These are phyloP conservation scores for Corythoichthys intestinalis DNA, from an alignment of 2,113 vertebrate species.

Conservation along the genomic window DNA sequence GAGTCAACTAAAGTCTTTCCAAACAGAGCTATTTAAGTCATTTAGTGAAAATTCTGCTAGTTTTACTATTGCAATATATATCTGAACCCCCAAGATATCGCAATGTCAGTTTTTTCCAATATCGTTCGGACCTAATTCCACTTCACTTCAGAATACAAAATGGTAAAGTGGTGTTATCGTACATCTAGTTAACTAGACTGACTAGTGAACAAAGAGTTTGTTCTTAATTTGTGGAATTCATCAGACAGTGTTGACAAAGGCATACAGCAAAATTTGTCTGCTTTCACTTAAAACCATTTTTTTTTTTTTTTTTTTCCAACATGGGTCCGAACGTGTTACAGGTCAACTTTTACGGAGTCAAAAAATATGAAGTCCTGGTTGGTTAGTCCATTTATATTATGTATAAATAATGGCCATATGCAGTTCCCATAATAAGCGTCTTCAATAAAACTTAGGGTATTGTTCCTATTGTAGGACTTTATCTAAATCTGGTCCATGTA, in stretches of 20 bases:
- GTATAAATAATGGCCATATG: too few species aligned
- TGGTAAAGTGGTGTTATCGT: background rate
- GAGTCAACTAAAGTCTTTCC: too few species aligned
- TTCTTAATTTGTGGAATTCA: background rate
- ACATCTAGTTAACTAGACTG: background rate
- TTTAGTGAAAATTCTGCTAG: too few species aligned
- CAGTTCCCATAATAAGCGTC: too few species aligned
- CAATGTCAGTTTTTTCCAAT: too few species aligned
- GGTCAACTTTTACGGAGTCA: slow-evolving; percentile 17
- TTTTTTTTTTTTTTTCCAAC: background rate
- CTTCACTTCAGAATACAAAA: too few species aligned
- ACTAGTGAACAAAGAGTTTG: background rate
- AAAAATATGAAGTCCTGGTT: background rate
- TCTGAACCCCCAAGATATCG: too few species aligned
- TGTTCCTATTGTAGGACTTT: background rate
- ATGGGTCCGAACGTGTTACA: background rate
- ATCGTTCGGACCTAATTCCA: too few species aligned
- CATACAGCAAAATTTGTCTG: background rate
- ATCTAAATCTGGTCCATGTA: slow-evolving; percentile 1
- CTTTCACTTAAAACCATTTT: background rate
- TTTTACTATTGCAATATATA: too few species aligned
- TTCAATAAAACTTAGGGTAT: too few species aligned
- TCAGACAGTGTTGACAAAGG: background rate
- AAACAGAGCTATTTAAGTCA: too few species aligned
- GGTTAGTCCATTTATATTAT: too few species aligned